Conservation (phyloP, 2,888 invertebrate genomes). For the Syrista parreyssii region DNA sequence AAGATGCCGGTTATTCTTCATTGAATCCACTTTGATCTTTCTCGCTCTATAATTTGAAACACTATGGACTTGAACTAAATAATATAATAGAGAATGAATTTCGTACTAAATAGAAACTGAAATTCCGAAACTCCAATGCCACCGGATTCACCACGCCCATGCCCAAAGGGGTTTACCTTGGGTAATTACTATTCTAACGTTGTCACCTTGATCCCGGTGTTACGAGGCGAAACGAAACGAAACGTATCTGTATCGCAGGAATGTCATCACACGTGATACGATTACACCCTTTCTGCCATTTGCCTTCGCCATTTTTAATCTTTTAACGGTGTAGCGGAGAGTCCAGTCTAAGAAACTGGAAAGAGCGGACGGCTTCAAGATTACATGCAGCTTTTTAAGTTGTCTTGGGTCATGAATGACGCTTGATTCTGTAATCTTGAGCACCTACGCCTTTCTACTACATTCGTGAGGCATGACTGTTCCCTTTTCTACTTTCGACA, state of each 20-base stretch:
- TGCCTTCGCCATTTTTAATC: background rate
- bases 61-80: background rate
- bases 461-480: background rate
- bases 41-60: background rate
- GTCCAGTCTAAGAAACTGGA: background rate
- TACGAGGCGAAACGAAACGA: constrained; percentile 1
- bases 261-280: background rate
- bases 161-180: constrained; percentile 14
- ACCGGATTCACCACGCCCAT: constrained; percentile 31
- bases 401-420: constrained; percentile 17
- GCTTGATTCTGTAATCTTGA: constrained; percentile 23
- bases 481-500: background rate
- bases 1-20: background rate
- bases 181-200: background rate
- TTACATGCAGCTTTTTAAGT: background rate
- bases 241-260: background rate
- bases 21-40: background rate
- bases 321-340: background rate
- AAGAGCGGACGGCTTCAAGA: no score
- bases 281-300: background rate
- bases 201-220: constrained; percentile 34
- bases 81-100: background rate
- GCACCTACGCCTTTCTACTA: constrained; percentile 25
- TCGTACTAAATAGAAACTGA: background rate
- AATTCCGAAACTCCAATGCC: constrained; percentile 2